Base-by-base conservation (phyloP, 2,113 vertebrate genomes). In the Brachionichthys hirsutus region DNA sequence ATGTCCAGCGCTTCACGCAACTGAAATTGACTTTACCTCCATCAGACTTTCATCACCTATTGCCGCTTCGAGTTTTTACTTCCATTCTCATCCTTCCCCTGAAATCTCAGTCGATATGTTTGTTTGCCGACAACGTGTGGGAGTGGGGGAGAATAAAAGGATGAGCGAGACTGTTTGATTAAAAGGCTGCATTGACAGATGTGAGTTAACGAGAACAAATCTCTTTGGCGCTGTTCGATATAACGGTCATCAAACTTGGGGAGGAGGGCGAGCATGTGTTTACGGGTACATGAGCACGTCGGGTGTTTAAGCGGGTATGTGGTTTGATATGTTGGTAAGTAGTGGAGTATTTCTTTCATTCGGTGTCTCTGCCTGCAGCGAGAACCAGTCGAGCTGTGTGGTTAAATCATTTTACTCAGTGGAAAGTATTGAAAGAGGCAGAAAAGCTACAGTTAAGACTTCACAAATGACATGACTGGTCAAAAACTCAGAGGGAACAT, bases 331-430 rank as follows among this genome's bases (percentile, higher is more conserved):
- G 43, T 75, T 75, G 19, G 55, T 62, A 75, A 80, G 62, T 62
- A 53, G 50, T 14, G 54, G 72, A 67, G 81, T 70, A 58, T 77
- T 63, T 75, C 46, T 73, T 44, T 66, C 54, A 43, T 60, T 51
- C 40, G 46, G 54, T 51, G 67, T 30, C 57, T 57, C 17, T 43
- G 77, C 72, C 78, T 77, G 68, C 68, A 79, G 70, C 43, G 81
- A 85, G 82, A 85, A 69, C 78, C 59, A 54, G 78, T 81, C 70
- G 77, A 67, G 56, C 75, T 76, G 73, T 75, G 78, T 73, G 73
- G 80, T 79, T 67, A 62, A 77, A 87, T 84, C 60, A 79, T 73
- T 85, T 84, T 52, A 62, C 75, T 69, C 73, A 64, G 62, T 55
- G 68, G 83, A 83, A 68, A 72, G 75, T 48, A 71, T 68, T 70